Conservation (phyloP, 2,888 invertebrate genomes). For the Anoplius nigerrimus region DNA sequence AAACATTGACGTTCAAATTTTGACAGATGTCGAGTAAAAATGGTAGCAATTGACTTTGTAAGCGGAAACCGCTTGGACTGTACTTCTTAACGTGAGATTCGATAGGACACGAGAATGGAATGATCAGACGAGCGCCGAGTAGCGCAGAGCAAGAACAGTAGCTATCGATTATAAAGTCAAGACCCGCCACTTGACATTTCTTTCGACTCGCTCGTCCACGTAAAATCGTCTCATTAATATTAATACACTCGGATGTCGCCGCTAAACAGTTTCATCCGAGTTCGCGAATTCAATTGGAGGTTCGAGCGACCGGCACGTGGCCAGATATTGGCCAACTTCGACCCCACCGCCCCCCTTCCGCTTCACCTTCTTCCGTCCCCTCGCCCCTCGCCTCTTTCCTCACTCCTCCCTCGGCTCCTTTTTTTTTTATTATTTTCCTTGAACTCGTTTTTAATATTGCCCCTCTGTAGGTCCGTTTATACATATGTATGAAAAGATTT, state of each 20-base stretch:
- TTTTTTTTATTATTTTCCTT: conserved; percentile 45
- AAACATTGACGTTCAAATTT: too few species aligned
- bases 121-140: too few species aligned
- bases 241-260: conserved; percentile 14
- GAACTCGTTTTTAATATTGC: conserved; percentile 61
- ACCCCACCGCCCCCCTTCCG: conserved; percentile 15
- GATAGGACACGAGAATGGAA: too few species aligned
- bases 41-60: too few species aligned
- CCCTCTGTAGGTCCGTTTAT: conserved; percentile 50
- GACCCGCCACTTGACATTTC: too few species aligned
- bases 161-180: too few species aligned
- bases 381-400: conserved; percentile 15
- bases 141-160: too few species aligned
- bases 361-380: background rate
- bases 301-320: conserved; percentile 16
- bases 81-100: too few species aligned
- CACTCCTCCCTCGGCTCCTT: conserved; percentile 3
- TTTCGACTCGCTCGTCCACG: too few species aligned
- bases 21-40: too few species aligned
- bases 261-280: conserved; percentile 44
- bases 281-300: conserved; percentile 41
- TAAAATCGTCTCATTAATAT: conserved; percentile 39
- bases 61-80: too few species aligned
- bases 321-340: conserved; percentile 17
- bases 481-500: conserved; percentile 64